Evolutionary conservation across 2,113 vertebrate species (phyloP).

Genomic region (Zosterops borbonicus): DNA sequence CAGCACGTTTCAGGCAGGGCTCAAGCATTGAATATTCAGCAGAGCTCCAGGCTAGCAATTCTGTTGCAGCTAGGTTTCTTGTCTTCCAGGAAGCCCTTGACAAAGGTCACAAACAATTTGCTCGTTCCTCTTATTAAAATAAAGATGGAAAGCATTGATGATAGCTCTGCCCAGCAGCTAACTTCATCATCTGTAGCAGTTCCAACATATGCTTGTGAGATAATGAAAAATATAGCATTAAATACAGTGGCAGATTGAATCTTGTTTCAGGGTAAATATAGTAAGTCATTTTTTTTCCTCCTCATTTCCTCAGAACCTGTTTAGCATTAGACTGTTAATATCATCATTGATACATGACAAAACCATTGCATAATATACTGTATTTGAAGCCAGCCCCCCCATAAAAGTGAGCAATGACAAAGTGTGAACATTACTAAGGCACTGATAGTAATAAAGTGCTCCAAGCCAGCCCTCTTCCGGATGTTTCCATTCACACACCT

Average conservation of each 20-base stretch:
- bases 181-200: slow-evolving; percentile 89
- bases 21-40: slow-evolving; percentile 84
- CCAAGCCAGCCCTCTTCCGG: slow-evolving; percentile 40
- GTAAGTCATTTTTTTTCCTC: slow-evolving; percentile 82
- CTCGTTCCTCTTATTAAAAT: slow-evolving; percentile 85
- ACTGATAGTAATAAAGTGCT: slow-evolving; percentile 84
- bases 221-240: slow-evolving; percentile 94
- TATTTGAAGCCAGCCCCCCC: slow-evolving; percentile 71
- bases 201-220: slow-evolving; percentile 93
- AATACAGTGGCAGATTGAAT: slow-evolving; percentile 92
- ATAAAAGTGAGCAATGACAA: slow-evolving; percentile 84
- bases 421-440: slow-evolving; percentile 84
- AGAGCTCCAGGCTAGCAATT: slow-evolving; percentile 79
- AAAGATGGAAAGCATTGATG: slow-evolving; percentile 81
- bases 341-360: slow-evolving; percentile 82
- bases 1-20: slow-evolving; percentile 66
- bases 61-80: slow-evolving; percentile 74
- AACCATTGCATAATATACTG: slow-evolving; percentile 88
- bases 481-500: background rate
- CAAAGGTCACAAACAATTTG: slow-evolving; percentile 93
- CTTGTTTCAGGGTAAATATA: slow-evolving; percentile 90
- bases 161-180: slow-evolving; percentile 91
- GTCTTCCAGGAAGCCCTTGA: slow-evolving; percentile 88
- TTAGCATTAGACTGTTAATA: slow-evolving; percentile 91
- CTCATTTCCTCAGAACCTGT: slow-evolving; percentile 85